These are phyloP conservation scores for Notodonta dromedarius DNA, from an alignment of 2,888 invertebrate species.

Conservation along the genomic window DNA sequence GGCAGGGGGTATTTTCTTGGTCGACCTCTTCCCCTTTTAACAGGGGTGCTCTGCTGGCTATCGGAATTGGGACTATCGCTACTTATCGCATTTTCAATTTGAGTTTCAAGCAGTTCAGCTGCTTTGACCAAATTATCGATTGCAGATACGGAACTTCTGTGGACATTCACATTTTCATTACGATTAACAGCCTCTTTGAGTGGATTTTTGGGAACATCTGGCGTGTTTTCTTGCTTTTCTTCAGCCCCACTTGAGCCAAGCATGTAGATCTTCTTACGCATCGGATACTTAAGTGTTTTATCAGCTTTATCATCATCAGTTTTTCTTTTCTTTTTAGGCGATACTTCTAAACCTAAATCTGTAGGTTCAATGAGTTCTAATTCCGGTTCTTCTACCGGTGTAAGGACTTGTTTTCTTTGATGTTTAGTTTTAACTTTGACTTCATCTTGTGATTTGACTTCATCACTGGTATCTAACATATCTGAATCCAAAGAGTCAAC, in stretches of 20 bases:
- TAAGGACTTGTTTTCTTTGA: slow-evolving; percentile 79
- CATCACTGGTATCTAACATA: slow-evolving; percentile 53
- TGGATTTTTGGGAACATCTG: slow-evolving; percentile 42
- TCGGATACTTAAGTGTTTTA: slow-evolving; percentile 55
- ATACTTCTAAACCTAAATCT: slow-evolving; percentile 63
- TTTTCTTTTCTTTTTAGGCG: slow-evolving; percentile 73
- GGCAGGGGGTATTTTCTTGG: slow-evolving; percentile 76
- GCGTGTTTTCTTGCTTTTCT: slow-evolving; percentile 41
- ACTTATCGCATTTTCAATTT: slow-evolving; percentile 55
- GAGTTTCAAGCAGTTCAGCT: slow-evolving; percentile 74
- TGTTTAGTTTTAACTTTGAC: slow-evolving; percentile 70
- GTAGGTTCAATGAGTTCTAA: slow-evolving; percentile 74
- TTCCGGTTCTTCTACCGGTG: slow-evolving; percentile 74
- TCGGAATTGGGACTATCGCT: slow-evolving; percentile 41
- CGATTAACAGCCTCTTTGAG: slow-evolving; percentile 46
- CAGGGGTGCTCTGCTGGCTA: slow-evolving; percentile 56
- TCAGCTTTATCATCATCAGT: slow-evolving; percentile 59
- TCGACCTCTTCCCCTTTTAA: slow-evolving; percentile 75
- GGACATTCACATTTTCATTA: slow-evolving; percentile 45
- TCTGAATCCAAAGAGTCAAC: slow-evolving; percentile 69
- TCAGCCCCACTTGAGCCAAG: slow-evolving; percentile 49
- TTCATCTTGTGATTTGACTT: slow-evolving; percentile 59
- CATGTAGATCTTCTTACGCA: slow-evolving; percentile 74
- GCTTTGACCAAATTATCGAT: slow-evolving; percentile 78
- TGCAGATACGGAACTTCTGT: slow-evolving; percentile 65